Percentiles rank a stretch among this genome's conserved stretches.
Evolutionary conservation across 1,140 invertebrate species (phyloP).

Genomic region (Macrosteles quadrilineatus): DNA sequence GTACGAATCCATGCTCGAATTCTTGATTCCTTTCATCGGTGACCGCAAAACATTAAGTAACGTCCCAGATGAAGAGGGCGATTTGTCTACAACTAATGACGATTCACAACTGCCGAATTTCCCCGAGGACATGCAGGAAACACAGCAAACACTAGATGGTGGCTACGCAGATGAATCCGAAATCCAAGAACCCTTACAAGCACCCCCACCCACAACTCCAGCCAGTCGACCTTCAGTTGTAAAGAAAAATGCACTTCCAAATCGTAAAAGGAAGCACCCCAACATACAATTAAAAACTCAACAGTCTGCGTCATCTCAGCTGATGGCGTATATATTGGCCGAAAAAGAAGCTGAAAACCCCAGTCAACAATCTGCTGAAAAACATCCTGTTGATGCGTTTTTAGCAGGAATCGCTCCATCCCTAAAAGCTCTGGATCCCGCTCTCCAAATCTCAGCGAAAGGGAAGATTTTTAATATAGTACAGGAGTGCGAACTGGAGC

Average conservation of each 20-base stretch:
- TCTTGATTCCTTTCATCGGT: too few species aligned
- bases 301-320: too few species aligned
- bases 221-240: too few species aligned
- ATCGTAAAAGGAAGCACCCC: conserved; percentile 28
- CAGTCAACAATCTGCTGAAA: too few species aligned
- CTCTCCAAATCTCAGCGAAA: conserved; percentile 31
- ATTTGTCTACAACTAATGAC: background rate
- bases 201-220: too few species aligned
- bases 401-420: conserved; percentile 33
- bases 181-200: too few species aligned
- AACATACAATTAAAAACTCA: background rate
- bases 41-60: too few species aligned
- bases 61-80: conserved; percentile 27
- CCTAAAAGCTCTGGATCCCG: conserved; percentile 36
- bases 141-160: conserved; percentile 27
- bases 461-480: conserved; percentile 38
- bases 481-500: conserved; percentile 34
- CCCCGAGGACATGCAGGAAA: too few species aligned
- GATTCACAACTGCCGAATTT: conserved; percentile 21
- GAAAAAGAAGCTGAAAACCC: conserved; percentile 38
- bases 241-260: background rate
- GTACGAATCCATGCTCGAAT: too few species aligned
- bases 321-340: background rate
- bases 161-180: too few species aligned
- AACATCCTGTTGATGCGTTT: too few species aligned